phyloP scores from a whole-genome alignment of 2,113 vertebrate genomes.

The Caracal caracal region DNA sequence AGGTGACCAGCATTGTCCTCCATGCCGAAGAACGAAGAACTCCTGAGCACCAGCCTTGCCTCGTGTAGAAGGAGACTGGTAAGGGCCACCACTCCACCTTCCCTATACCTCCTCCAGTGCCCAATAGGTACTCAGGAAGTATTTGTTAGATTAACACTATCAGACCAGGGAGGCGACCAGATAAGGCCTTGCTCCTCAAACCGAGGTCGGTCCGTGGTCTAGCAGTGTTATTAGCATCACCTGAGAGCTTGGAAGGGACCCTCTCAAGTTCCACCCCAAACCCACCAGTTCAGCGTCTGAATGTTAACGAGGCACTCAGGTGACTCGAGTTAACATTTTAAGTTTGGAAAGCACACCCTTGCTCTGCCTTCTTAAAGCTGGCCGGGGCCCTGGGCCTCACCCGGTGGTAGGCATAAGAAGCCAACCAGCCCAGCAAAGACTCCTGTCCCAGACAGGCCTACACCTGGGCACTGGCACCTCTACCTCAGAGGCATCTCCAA shows the following conservation, averaged over 20 bases:
- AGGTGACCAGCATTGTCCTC: not conserved
- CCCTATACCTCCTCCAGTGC: not conserved
- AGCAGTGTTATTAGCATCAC: too few species aligned
- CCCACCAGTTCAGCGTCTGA: not conserved
- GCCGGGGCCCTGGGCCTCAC: not conserved
- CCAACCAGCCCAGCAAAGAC: not conserved
- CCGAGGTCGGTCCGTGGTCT: not conserved
- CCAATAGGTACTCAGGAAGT: not conserved
- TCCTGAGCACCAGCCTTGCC: not conserved
- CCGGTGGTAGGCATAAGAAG: not conserved
- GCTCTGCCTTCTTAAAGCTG: not conserved
- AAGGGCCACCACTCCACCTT: not conserved
- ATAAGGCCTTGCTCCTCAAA: not conserved
- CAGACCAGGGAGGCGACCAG: not conserved
- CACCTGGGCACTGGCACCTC: too few species aligned
- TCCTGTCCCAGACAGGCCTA: not conserved
- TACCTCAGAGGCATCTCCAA: not conserved
- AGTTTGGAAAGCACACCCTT: not conserved
- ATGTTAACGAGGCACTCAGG: not conserved
- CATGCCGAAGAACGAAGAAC: not conserved
- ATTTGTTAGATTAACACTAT: not conserved
- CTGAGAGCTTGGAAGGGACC: not conserved
- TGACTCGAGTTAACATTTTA: not conserved
- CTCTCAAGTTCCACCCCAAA: not conserved
- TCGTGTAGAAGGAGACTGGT: not conserved